Conservation (phyloP, 2,797 vertebrate species). For the Onychomys arenicola region DNA sequence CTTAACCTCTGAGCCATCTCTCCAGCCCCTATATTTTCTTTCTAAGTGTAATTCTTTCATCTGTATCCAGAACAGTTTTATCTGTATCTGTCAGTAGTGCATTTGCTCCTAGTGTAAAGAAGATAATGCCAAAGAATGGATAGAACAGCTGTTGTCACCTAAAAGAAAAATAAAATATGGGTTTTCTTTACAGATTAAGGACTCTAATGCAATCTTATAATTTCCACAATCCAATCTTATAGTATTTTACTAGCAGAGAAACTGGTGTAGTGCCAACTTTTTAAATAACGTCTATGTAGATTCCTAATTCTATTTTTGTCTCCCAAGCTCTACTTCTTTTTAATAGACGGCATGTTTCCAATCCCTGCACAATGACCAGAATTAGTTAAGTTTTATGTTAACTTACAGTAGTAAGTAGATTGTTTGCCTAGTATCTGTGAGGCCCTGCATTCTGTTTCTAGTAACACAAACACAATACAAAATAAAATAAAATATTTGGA, state of each 20-base stretch:
- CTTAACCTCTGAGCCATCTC: no score
- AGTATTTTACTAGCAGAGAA: slow-evolving; percentile 38
- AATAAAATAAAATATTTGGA: not conserved
- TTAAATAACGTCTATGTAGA: not conserved
- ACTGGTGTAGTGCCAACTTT: slow-evolving; percentile 12
- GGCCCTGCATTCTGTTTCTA: not conserved
- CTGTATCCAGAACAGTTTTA: slow-evolving; percentile 66
- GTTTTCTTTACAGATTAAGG: slow-evolving; percentile 47
- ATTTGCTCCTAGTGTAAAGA: slow-evolving; percentile 61
- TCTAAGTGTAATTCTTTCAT: slow-evolving; percentile 43
- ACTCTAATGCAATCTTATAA: slow-evolving; percentile 60
- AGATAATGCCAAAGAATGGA: slow-evolving; percentile 46
- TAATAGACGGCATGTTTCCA: slow-evolving; percentile 36
- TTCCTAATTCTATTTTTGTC: slow-evolving; percentile 18
- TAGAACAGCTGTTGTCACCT: slow-evolving; percentile 21
- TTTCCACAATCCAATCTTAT: slow-evolving; percentile 59
- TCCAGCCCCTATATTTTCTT: slow-evolving; percentile 33
- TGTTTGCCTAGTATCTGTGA: not conserved
- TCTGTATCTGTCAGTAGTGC: slow-evolving; percentile 24
- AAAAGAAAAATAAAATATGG: slow-evolving; percentile 44
- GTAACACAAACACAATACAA: not conserved
- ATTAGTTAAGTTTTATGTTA: slow-evolving; percentile 55
- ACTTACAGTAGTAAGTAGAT: not conserved
- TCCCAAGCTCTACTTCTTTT: not conserved
- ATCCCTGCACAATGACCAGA: slow-evolving; percentile 43